Conservation (phyloP, 2,113 vertebrate genomes). For the Tragulus kanchil region DNA sequence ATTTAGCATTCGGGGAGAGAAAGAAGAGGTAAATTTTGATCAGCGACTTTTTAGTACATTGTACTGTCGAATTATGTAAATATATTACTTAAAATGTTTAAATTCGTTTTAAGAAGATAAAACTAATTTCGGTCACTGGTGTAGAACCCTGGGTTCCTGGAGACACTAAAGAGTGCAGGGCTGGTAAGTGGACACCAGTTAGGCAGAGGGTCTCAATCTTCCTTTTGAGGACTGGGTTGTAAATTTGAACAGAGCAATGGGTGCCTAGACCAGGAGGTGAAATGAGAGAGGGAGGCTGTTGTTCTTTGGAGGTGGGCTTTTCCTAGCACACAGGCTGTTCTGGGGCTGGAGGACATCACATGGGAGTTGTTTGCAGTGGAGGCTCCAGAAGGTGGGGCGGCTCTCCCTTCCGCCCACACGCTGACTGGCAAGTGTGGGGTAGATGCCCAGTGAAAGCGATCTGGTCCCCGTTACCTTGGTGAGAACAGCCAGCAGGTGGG, state of each 20-base stretch:
- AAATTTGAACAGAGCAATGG: not conserved
- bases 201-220: not conserved
- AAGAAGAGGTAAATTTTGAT: not conserved
- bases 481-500: constrained; percentile 72
- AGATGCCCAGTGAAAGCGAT: constrained; percentile 26
- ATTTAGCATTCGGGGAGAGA: not conserved
- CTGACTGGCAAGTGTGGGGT: not conserved
- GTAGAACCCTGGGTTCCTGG: not conserved
- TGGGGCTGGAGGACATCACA: not conserved
- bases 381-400: constrained; percentile 39
- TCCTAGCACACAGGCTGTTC: not conserved
- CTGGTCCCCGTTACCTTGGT: constrained; percentile 33
- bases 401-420: not conserved
- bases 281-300: not conserved
- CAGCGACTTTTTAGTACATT: not conserved
- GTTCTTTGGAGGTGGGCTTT: not conserved
- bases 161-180: not conserved
- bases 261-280: accelerated
- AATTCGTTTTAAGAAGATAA: not conserved
- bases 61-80: constrained; percentile 5
- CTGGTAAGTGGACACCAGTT: not conserved
- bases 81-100: not conserved
- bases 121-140: not conserved
- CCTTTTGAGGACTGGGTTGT: not conserved
- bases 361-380: constrained; percentile 14